Base-by-base conservation (phyloP, 2,113 vertebrate genomes). In the Chaetodon auriga region DNA sequence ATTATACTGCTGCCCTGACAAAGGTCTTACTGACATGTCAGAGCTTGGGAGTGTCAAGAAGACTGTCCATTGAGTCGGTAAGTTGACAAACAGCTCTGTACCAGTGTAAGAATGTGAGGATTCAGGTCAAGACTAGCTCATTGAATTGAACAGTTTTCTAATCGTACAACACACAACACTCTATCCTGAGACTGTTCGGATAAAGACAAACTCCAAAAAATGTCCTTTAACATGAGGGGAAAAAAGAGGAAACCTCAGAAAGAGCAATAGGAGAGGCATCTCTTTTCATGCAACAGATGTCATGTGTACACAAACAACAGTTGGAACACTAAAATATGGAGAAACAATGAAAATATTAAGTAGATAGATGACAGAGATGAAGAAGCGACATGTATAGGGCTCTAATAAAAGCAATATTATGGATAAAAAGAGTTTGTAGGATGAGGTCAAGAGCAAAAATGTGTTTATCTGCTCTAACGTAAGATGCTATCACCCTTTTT, bases 21-120 rank as follows among this genome's bases (percentile, higher is more conserved):
- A 35, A 48, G 48, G 48, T 60, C 57, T 48, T 30, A 75, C n/a
- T n/a, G 73, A 57, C 70, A 62, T 23, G 46, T 38, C 13, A 19
- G 65, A 63, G 65, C 46, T 53, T 48, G 65, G 72, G 63, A 57
- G 61, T 35, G 51, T 72, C 46, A 74, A 57, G 7, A 14, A 41
- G 19, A n/a, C 19, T 5, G 6, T 10, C 23, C 12, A 15, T 48
- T 49, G 18, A n/a, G 19, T 36, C 19, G 51, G 51, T 75, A 64
- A 49, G 12, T 9, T 43, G 54, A 76, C 48, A 63, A 62, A 12
- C 36, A 62, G 14, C 43, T 63, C 68, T 75, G 7, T 19, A 11
- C 46, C 9, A 15, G 21, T 64, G 21, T 19, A 16, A 11, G 21
- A 15, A 7, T 5, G 13, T 35, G 18, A 21, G 45, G 19, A 12